These are phyloP conservation scores for Cotesia typhae DNA, from an alignment of 1,140 invertebrate genomes.

Conservation along the genomic window DNA sequence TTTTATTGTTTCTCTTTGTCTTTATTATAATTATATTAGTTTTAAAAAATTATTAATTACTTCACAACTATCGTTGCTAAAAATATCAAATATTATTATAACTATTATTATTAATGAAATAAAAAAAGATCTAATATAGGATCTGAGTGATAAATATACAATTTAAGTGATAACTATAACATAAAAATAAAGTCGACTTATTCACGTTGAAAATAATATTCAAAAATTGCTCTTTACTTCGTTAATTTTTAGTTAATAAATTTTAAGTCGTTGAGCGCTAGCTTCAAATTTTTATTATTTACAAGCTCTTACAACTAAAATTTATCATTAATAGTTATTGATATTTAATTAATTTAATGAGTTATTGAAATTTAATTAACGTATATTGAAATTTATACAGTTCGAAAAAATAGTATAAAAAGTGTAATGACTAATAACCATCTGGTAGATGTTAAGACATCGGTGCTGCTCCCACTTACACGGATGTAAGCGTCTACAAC, in stretches of 20 bases:
- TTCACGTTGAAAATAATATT: neutral
- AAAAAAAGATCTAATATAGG: neutral
- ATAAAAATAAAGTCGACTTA: neutral
- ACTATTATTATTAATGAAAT: neutral
- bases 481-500: constrained; percentile 77
- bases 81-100: constrained; percentile 4
- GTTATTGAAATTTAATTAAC: constrained; percentile 13
- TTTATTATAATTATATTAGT: no score
- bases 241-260: no score
- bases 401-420: constrained; percentile 37
- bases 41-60: no score
- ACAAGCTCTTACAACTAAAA: neutral
- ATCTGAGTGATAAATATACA: constrained; percentile 15
- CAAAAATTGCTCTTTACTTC: no score
- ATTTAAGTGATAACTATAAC: neutral
- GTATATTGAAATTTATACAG: constrained; percentile 36
- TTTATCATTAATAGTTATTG: neutral
- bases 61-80: neutral
- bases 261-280: no score
- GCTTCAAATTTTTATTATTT: neutral
- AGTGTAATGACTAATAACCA: constrained; percentile 36
- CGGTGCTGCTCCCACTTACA: constrained; percentile 38
- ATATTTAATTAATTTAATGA: neutral
- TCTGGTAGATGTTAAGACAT: constrained; percentile 30
- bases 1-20: no score